A percentile compares a stretch with the other conserved stretches of the same genome.
phyloP scores from a whole-genome alignment of 2,797 vertebrate genomes.

The Danio aesculapii region DNA sequence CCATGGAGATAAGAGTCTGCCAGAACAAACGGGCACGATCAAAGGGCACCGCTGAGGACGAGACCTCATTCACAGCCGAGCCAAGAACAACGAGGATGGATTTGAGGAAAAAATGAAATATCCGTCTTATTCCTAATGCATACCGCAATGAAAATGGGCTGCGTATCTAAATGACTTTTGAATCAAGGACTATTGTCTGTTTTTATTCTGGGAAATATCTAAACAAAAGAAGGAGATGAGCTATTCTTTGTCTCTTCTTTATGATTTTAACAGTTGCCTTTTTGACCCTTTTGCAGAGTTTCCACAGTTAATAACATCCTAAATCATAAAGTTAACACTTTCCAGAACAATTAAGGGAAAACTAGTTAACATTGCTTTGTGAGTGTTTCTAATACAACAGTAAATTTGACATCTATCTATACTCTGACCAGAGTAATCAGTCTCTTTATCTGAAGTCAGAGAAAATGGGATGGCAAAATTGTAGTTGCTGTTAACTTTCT shows the following conservation, averaged over 20 bases:
- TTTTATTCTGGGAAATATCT: neutral
- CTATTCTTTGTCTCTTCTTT: neutral
- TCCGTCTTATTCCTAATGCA: neutral
- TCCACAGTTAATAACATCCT: neutral
- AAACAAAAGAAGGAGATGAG: constrained; percentile 1
- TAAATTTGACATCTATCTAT: neutral
- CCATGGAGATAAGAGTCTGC: constrained; percentile 57
- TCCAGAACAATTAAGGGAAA: neutral
- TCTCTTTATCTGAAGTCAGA: neutral
- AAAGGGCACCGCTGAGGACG: constrained; percentile 51
- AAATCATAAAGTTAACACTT: neutral
- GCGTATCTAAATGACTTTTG: constrained; percentile 1
- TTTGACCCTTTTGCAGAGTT: too few species aligned
- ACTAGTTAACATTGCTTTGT: neutral
- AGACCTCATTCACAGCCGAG: constrained; percentile 47
- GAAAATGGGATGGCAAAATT: neutral
- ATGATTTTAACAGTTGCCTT: too few species aligned
- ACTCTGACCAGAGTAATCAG: neutral
- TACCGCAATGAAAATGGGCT: neutral
- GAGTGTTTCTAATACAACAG: neutral
- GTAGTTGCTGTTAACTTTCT: neutral
- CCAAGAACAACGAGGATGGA: constrained; percentile 37
- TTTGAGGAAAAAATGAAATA: constrained; percentile 12
- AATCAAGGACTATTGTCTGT: neutral
- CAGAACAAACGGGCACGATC: constrained; percentile 52